Conservation (phyloP, 2,888 invertebrate genomes). For the Eugnorisma glareosa region DNA sequence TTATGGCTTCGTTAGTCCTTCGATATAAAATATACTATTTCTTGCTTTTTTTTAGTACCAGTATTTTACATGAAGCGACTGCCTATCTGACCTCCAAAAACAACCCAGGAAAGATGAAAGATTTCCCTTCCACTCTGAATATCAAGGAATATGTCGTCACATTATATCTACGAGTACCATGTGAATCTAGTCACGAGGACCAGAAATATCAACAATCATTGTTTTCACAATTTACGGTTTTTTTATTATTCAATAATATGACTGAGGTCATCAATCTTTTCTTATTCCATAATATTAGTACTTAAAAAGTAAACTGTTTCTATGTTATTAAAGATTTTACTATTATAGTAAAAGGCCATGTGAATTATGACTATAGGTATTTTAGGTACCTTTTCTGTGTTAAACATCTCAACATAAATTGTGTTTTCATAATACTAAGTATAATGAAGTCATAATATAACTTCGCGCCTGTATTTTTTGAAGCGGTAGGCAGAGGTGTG, state of each 20-base stretch:
- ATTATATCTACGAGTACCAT: too few species aligned
- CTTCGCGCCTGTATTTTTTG: background rate
- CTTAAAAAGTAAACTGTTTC: background rate
- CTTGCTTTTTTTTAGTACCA: too few species aligned
- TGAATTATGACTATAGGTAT: background rate
- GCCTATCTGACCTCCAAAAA: too few species aligned
- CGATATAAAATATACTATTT: too few species aligned
- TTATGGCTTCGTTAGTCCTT: too few species aligned
- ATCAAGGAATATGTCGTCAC: too few species aligned
- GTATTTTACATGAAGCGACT: too few species aligned
- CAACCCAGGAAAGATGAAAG: too few species aligned
- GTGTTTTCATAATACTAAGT: slow-evolving; percentile 27
- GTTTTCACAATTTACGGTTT: background rate
- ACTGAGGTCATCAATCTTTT: slow-evolving; percentile 4
- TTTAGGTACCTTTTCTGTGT: background rate
- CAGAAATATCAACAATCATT: slow-evolving; percentile 19
- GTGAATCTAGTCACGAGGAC: background rate
- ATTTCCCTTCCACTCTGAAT: background rate
- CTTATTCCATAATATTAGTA: slow-evolving; percentile 21
- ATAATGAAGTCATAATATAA: background rate
- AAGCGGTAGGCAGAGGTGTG: background rate
- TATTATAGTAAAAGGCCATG: slow-evolving; percentile 19
- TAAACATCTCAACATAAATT: background rate
- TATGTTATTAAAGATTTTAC: slow-evolving; percentile 27
- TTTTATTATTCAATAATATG: slow-evolving; percentile 17